Conservation (phyloP, 2,113 vertebrate genomes). For the Hipposideros armiger region DNA sequence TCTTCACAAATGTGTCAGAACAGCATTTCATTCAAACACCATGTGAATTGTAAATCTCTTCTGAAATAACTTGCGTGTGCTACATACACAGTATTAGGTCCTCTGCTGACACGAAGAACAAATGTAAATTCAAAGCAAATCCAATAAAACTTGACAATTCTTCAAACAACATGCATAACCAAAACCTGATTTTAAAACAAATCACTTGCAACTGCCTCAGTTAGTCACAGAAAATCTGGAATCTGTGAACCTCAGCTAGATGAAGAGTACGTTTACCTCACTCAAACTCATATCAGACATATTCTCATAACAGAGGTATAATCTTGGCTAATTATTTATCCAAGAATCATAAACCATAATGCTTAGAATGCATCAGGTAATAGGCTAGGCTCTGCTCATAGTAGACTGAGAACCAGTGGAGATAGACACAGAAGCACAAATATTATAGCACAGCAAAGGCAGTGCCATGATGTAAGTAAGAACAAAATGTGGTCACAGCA, state of each 20-base stretch:
- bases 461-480: background rate
- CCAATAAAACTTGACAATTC: background rate
- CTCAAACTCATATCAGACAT: background rate
- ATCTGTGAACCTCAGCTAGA: background rate
- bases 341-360: background rate
- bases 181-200: background rate
- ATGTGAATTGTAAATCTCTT: background rate
- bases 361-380: background rate
- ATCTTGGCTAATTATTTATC: background rate
- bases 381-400: background rate
- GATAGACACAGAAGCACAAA: background rate
- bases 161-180: background rate
- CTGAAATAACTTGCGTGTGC: background rate
- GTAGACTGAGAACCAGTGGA: background rate
- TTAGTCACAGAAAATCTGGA: background rate
- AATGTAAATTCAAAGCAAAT: slow-evolving; percentile 10
- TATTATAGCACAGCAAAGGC: background rate
- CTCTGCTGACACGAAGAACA: background rate
- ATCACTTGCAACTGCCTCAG: background rate
- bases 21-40: background rate
- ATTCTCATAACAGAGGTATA: background rate
- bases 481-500: background rate
- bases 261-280: background rate
- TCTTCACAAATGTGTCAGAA: background rate
- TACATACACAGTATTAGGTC: background rate